A percentile compares a stretch with the other conserved stretches of the same genome.
Conservation (phyloP, 2,888 invertebrate genomes). For the Odontocolon sp. region DNA sequence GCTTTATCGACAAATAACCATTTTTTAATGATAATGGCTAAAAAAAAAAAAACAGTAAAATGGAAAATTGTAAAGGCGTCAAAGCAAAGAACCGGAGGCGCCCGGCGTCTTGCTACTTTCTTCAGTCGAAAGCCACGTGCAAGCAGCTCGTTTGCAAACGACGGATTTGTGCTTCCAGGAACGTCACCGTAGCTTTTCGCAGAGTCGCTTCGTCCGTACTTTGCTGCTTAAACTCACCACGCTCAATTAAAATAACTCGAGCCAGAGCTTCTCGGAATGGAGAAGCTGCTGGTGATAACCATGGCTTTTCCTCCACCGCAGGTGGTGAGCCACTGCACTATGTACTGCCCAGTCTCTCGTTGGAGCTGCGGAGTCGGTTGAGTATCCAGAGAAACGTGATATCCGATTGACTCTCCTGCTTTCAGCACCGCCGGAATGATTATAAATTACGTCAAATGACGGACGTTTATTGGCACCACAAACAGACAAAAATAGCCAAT, state of each 20-base stretch:
- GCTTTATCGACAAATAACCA: too few species aligned
- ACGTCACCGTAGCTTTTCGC: constrained; percentile 66
- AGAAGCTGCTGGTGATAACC: constrained; percentile 52
- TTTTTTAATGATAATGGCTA: too few species aligned
- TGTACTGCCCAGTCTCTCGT: neutral
- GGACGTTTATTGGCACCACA: too few species aligned
- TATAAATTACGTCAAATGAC: constrained; percentile 17
- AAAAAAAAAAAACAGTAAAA: constrained; percentile 25
- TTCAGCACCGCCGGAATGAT: too few species aligned
- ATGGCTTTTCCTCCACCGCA: constrained; percentile 53
- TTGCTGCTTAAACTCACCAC: constrained; percentile 52
- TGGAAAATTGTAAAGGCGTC: constrained; percentile 28
- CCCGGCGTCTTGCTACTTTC: constrained; percentile 40
- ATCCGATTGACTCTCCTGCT: too few species aligned
- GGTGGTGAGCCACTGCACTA: constrained; percentile 36
- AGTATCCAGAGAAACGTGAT: neutral
- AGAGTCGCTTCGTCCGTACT: constrained; percentile 38
- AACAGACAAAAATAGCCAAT: too few species aligned
- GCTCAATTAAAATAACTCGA: constrained; percentile 74
- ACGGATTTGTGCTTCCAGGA: constrained; percentile 75
- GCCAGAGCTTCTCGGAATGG: constrained; percentile 57
- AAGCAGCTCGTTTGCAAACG: constrained; percentile 56
- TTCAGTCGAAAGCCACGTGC: constrained; percentile 27
- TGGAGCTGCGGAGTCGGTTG: neutral
- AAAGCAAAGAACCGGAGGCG: constrained; percentile 30